Conservation (phyloP, 2,797 vertebrate genomes). For the Mus spretus region DNA sequence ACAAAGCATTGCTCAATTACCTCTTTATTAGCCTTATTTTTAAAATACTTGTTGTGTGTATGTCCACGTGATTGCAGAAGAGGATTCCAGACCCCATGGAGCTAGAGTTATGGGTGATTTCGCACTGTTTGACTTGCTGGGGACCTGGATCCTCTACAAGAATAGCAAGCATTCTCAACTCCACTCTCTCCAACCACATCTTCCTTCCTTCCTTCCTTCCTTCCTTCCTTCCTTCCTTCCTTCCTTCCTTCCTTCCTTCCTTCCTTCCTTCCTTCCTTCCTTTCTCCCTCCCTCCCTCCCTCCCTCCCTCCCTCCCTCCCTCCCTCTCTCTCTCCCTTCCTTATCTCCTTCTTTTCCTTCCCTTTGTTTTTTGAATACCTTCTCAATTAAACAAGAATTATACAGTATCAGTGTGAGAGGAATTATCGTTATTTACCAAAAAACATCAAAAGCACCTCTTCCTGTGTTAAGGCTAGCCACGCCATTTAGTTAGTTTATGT, state of each 20-base stretch:
- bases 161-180: background rate
- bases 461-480: background rate
- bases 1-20: background rate
- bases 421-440: background rate
- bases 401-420: background rate
- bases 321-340: too few relatives aligned
- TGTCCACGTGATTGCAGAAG: background rate
- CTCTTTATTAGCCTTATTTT: background rate
- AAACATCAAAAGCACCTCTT: background rate
- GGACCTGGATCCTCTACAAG: background rate
- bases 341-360: background rate
- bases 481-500: background rate
- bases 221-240: too few relatives aligned
- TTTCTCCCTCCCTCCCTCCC: too few relatives aligned
- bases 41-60: background rate
- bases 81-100: background rate
- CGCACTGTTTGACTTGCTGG: background rate
- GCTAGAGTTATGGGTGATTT: background rate
- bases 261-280: too few relatives aligned
- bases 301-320: background rate
- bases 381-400: conserved; percentile 38
- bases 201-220: too few relatives aligned
- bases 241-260: fast-evolving
- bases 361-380: background rate
- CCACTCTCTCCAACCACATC: too few relatives aligned